Conservation (phyloP, 1,140 invertebrate genomes). For the Zelostemma sp. region DNA sequence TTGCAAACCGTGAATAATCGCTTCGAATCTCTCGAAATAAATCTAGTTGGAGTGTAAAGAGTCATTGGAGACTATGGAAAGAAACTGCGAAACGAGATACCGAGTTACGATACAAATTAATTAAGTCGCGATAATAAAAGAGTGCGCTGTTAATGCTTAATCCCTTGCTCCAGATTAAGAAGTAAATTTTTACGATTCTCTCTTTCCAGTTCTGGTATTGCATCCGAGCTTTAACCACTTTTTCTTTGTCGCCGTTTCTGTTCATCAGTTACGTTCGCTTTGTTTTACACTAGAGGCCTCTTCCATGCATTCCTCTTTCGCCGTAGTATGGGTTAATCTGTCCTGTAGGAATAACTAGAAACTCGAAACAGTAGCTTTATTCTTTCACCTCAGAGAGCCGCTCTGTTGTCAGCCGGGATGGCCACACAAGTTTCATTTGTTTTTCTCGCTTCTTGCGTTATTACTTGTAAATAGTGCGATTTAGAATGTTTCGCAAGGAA, state of each 20-base stretch:
- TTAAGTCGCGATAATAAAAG: conserved; percentile 6
- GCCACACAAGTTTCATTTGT: conserved; percentile 1
- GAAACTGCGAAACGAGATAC: not conserved
- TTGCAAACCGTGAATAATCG: no score
- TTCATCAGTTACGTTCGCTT: conserved; percentile 36
- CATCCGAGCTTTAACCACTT: conserved; percentile 31
- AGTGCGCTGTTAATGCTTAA: conserved; percentile 51
- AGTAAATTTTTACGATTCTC: conserved; percentile 53
- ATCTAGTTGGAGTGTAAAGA: no score
- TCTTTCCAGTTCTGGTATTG: conserved; percentile 51
- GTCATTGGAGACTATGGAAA: not conserved
- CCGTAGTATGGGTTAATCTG: conserved; percentile 58
- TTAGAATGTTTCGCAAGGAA: conserved; percentile 19
- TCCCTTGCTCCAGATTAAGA: conserved; percentile 66
- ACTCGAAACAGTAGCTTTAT: conserved; percentile 57
- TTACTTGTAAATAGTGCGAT: not conserved
- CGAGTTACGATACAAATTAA: conserved; percentile 13
- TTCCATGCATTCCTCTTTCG: conserved; percentile 29
- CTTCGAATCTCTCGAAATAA: no score
- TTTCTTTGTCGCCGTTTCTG: conserved; percentile 45
- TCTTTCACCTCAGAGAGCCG: conserved; percentile 25
- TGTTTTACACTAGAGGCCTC: conserved; percentile 35
- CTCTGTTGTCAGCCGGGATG: conserved; percentile 10
- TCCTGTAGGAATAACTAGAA: conserved; percentile 62
- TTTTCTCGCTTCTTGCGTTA: not conserved